Evolutionary conservation across 35 echinoderm and acorn worm genomes (phyloP).

Genomic region (Heliocidaris erythrogramma): DNA sequence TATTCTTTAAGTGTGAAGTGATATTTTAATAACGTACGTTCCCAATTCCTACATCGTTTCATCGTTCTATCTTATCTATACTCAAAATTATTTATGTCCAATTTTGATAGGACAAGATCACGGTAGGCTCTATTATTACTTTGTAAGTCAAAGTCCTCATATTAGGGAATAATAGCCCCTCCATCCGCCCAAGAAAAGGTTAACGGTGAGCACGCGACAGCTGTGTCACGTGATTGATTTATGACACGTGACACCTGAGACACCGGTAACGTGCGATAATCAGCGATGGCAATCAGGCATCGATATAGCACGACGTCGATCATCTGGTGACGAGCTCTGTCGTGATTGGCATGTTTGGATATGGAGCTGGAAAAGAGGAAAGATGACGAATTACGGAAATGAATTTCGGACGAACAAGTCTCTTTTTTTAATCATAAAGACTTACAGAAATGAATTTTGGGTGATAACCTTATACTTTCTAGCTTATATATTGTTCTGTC

Average conservation of each 20-base stretch:
- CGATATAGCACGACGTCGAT: not conserved
- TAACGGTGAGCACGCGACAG: not conserved
- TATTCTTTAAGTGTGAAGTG: not conserved
- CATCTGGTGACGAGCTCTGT: not conserved
- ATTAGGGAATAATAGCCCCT: not conserved
- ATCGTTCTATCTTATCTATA: not conserved
- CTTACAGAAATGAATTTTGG: not conserved
- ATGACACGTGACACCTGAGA: constrained; percentile 4
- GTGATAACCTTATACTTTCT: not conserved
- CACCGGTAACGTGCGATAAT: not conserved
- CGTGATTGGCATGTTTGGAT: not conserved
- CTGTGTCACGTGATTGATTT: not conserved
- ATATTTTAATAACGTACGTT: not conserved
- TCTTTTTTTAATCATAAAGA: not conserved
- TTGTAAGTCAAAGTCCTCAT: no score
- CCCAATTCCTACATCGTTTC: not conserved
- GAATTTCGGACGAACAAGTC: not conserved
- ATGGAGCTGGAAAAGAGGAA: not conserved
- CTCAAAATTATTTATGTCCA: not conserved
- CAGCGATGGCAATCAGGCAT: constrained; percentile 6
- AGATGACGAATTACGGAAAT: not conserved
- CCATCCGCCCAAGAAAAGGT: not conserved
- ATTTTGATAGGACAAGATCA: no score
- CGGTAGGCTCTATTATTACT: no score
- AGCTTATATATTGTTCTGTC: not conserved